Base-by-base conservation (phyloP, 1,140 invertebrate genomes). In the Cryptotermes secundus region DNA sequence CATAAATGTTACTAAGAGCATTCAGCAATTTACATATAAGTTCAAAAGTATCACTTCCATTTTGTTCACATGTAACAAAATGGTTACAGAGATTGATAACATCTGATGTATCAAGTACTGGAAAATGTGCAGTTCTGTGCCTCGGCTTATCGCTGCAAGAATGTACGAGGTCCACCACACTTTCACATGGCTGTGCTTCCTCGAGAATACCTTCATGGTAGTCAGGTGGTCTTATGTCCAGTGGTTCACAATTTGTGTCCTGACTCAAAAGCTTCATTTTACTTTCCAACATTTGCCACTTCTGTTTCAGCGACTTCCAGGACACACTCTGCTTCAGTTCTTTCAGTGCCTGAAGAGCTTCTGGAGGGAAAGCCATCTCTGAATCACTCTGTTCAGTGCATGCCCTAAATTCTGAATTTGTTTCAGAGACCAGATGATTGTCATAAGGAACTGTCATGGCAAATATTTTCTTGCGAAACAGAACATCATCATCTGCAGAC, bases 221-320 rank as follows among this genome's bases (percentile, higher is more conserved):
- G 42, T 72, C 72, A 53, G 80, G 6, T 12, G 53, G 31, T 36
- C 59, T 84, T 34, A 84, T 24, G 16, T 65, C 84, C 14, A 84
- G 65, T 10, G 65, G 80, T 82, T 84, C 80, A 26, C 34, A 31
- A 35, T 10, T 24, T 26, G 24, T 34, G 14, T 84, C 81, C 35
- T 59, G 45, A 26, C 45, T 45, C 26, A 84, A 45, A 7, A 19
- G 26, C 31, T 79, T 79, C 34, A 82, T 82, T 82, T 84, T 84
- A n/a, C 53, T 53, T 35, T 84, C 84, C 34, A 84, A 59, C 34
- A 82, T 24, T 80, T 84, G 45, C 84, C 84, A 84, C 49, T 84
- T 84, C 81, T 84, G 45, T 53, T 59, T 84, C 16, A 84, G 53
- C 7, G 84, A 59, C 36, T 84, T 84, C 35, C n/a, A 35, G 22